Evolutionary conservation across 2,888 invertebrate species (phyloP).

Genomic region (Drosophila limbata): DNA sequence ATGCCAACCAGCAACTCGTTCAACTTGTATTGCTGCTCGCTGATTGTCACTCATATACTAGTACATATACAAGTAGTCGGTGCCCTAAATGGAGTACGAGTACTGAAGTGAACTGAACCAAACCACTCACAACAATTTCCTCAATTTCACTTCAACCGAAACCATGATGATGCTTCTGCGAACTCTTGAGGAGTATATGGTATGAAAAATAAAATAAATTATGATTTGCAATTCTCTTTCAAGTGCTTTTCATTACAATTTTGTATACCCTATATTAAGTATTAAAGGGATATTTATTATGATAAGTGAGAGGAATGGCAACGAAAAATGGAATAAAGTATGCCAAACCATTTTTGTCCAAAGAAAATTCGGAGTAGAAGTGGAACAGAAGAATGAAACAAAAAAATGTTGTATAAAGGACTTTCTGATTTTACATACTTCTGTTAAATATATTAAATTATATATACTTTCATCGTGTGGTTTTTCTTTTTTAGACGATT

Average conservation of each 20-base stretch:
- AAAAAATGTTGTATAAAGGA: too few relatives aligned
- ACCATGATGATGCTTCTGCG: constrained; percentile 29
- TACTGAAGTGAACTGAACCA: constrained; percentile 18
- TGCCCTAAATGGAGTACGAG: constrained; percentile 9
- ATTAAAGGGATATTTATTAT: not conserved
- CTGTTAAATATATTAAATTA: too few relatives aligned
- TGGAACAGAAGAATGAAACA: too few relatives aligned
- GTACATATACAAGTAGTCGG: not conserved
- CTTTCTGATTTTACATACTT: too few relatives aligned
- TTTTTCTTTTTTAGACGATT: too few relatives aligned
- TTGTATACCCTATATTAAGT: not conserved
- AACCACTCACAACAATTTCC: constrained; percentile 24
- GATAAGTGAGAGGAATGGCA: not conserved
- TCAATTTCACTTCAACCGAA: constrained; percentile 25
- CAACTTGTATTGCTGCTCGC: not conserved
- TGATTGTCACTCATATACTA: constrained; percentile 15
- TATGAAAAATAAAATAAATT: constrained; percentile 6
- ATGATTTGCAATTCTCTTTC: constrained; percentile 38
- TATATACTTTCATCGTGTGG: too few relatives aligned
- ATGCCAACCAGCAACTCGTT: constrained; percentile 3
- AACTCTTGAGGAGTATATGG: constrained; percentile 12
- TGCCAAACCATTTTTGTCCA: not conserved
- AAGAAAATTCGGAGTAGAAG: not conserved
- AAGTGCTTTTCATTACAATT: constrained; percentile 56
- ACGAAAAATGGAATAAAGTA: not conserved